Base-by-base conservation (phyloP, 2,113 vertebrate species). In the Hydrolagus affinis region DNA sequence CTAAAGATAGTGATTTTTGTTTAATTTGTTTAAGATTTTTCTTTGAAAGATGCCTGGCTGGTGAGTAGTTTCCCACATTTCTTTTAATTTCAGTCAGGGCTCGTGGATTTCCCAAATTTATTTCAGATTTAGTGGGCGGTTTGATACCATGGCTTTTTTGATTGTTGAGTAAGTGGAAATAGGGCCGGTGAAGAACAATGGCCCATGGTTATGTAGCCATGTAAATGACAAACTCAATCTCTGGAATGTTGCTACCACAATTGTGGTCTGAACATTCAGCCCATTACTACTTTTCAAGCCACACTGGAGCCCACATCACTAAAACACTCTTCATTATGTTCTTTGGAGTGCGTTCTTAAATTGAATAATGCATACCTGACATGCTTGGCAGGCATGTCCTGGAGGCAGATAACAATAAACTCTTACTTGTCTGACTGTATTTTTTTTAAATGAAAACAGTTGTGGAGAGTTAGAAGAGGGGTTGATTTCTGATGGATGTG, bases 341-440 rank as follows among this genome's bases (percentile, higher is more conserved):
- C 78, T 83, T 83, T 83, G 78, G 60, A 83, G 15, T 83, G 66
- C 25, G 21, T 83, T 83, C 78, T 83, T 17, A 83, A 83, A 83
- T 32, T 83, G 60, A 66, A 83, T 83, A 83, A 83, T 66, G 78
- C 78, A 83, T 83, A 68, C 78, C 78, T 83, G 62, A 32, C 78
- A 83, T 83, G 66, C 78, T 83, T 83, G 62, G 78, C 62, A 83
- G 64, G 64, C 78, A 66, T 83, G 15, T 25, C 62, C 78, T 10
- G 30, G 78, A 25, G 78, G 62, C 62, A 83, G 78, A 83, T 83
- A 68, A 83, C 62, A 83, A 83, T 83, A 66, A 83, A 83, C 66
- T 60, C 19, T 15, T 83, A 68, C 78, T 32, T 83, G 78, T 66
- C 78, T 83, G 78, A 15, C 57, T 28, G 19, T 77, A 77, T 77